Conservation (phyloP, 2,113 vertebrate species). For the Myotis brandtii region DNA sequence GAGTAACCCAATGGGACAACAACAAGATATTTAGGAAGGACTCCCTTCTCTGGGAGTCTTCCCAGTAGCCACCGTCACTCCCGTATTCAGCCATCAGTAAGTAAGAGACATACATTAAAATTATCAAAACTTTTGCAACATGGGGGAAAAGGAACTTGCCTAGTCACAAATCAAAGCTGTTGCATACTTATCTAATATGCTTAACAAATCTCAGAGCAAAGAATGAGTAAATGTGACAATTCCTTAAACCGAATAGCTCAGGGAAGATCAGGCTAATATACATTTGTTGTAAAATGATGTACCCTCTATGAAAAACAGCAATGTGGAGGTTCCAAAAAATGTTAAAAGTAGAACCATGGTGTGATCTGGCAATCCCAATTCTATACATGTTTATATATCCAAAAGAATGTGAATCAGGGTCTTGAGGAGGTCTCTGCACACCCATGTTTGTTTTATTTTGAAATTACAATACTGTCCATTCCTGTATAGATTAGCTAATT, state of each 20-base stretch:
- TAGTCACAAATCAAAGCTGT: background rate
- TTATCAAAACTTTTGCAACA: background rate
- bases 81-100: background rate
- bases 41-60: background rate
- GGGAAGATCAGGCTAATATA: background rate
- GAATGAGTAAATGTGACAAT: background rate
- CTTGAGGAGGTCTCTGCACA: background rate
- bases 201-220: background rate
- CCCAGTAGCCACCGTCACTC: background rate
- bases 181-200: background rate
- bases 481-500: background rate
- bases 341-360: background rate
- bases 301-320: background rate
- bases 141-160: background rate
- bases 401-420: background rate
- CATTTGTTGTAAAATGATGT: background rate
- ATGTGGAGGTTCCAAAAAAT: background rate
- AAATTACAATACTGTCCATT: background rate
- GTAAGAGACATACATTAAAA: background rate
- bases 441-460: background rate
- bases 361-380: background rate
- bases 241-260: background rate
- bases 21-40: background rate
- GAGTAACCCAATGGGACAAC: background rate
- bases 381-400: background rate